Percentiles rank a stretch among this genome's conserved stretches.
phyloP scores from a whole-genome alignment of 2,797 vertebrate species.

The Silurus aristotelis region DNA sequence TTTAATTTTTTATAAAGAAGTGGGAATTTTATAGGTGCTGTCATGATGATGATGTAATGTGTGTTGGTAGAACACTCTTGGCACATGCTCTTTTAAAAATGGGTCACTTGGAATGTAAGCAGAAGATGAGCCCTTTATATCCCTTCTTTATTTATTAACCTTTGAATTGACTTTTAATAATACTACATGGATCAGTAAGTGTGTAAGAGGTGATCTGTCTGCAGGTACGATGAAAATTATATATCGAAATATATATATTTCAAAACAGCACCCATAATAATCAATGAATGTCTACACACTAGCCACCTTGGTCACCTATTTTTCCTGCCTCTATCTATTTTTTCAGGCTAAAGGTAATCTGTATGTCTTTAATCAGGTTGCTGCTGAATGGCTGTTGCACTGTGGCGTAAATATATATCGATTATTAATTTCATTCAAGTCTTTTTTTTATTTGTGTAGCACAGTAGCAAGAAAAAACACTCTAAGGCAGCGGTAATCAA shows the following conservation, averaged over 20 bases:
- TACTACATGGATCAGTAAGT: not conserved
- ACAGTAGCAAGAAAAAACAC: not conserved
- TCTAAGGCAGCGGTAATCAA: too few relatives aligned
- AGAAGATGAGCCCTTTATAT: not conserved
- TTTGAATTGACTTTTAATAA: not conserved
- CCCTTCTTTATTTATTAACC: conserved; percentile 6
- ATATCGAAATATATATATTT: too few relatives aligned
- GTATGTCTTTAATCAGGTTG: not conserved
- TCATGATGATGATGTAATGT: not conserved
- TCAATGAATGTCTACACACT: not conserved
- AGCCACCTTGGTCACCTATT: not conserved
- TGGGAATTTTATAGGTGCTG: not conserved
- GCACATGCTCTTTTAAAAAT: not conserved
- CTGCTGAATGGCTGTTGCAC: not conserved
- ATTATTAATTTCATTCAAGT: not conserved
- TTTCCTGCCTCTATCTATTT: not conserved
- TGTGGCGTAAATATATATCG: not conserved
- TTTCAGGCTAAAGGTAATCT: not conserved
- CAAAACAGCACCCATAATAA: not conserved
- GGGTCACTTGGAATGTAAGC: not conserved
- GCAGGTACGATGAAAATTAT: not conserved
- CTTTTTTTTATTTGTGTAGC: not conserved
- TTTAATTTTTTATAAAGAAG: conserved; percentile 29
- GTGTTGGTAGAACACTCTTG: not conserved
- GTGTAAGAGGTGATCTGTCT: not conserved